Evolutionary conservation across 2,113 vertebrate genomes (phyloP).

Genomic region (Arvicanthis niloticus): DNA sequence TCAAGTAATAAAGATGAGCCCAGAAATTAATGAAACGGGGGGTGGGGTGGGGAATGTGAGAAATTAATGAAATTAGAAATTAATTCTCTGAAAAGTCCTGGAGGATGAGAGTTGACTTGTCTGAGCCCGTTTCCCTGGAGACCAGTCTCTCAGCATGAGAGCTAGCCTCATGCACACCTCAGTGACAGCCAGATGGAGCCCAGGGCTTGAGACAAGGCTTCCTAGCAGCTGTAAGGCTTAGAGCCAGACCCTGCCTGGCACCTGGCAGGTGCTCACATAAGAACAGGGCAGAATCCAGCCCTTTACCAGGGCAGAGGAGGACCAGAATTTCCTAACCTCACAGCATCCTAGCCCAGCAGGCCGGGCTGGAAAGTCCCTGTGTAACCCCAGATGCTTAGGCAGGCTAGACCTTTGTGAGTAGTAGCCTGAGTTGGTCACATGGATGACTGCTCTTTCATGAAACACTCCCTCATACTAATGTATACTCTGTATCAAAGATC

Average conservation of each 20-base stretch:
- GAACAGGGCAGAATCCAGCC: not conserved
- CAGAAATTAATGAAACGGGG: not conserved
- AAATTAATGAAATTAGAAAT: not conserved
- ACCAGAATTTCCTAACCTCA: not conserved
- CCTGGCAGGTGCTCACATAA: not conserved
- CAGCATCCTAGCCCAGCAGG: accelerated
- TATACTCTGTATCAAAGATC: too few species aligned
- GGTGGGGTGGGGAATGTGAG: not conserved
- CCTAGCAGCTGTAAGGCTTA: not conserved
- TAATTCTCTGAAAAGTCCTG: not conserved
- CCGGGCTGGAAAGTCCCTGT: not conserved
- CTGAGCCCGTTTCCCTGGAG: not conserved
- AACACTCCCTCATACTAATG: accelerated
- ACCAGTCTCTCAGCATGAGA: not conserved
- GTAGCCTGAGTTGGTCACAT: accelerated
- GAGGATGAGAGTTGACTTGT: not conserved
- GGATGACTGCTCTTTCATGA: not conserved
- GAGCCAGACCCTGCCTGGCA: not conserved
- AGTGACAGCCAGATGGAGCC: not conserved
- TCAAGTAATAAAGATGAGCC: not conserved
- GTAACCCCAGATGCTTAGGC: accelerated
- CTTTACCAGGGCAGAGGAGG: not conserved
- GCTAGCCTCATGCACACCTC: accelerated
- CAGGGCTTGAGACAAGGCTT: not conserved
- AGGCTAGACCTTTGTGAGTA: not conserved